phyloP scores from a whole-genome alignment of 2,888 invertebrate species.

The Cerceris ruficornis region DNA sequence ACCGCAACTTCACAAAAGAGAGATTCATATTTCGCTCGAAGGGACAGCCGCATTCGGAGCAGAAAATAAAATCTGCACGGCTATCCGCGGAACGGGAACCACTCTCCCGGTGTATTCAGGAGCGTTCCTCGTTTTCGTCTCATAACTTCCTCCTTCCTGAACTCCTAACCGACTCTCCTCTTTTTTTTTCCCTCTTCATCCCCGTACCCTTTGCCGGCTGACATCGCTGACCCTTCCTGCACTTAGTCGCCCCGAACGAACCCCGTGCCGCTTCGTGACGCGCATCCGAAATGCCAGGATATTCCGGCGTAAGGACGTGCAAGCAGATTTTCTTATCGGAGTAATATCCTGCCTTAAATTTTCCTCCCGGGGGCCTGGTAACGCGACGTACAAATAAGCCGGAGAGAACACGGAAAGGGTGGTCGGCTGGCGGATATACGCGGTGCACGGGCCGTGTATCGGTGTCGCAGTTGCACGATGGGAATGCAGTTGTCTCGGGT shows the following conservation, averaged over 20 bases:
- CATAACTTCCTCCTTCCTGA: slow-evolving; percentile 59
- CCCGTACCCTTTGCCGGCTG: slow-evolving; percentile 26
- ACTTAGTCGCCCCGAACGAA: slow-evolving; percentile 46
- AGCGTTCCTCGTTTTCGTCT: slow-evolving; percentile 45
- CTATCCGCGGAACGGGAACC: slow-evolving; percentile 22
- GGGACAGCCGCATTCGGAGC: slow-evolving; percentile 43
- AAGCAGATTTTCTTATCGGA: slow-evolving; percentile 13
- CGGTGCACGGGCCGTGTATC: slow-evolving; percentile 1
- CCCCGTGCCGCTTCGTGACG: slow-evolving; percentile 44
- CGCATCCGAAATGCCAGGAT: slow-evolving; percentile 42
- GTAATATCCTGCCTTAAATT: slow-evolving; percentile 33
- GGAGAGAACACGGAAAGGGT: slow-evolving; percentile 18
- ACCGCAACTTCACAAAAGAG: slow-evolving; percentile 40
- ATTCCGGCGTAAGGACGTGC: slow-evolving; percentile 3
- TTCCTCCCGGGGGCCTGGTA: not conserved
- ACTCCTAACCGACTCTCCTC: slow-evolving; percentile 53
- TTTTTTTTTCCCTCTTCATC: slow-evolving; percentile 25
- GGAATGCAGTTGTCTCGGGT: slow-evolving; percentile 35
- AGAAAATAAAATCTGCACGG: slow-evolving; percentile 60
- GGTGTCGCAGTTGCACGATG: slow-evolving; percentile 25
- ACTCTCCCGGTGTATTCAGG: slow-evolving; percentile 38
- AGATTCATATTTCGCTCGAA: slow-evolving; percentile 59
- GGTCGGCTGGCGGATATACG: slow-evolving; percentile 15
- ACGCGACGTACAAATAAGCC: slow-evolving; percentile 18
- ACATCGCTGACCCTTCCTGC: slow-evolving; percentile 49